Base-by-base conservation (phyloP, 30 jellyfish, hydroid and myxozoan genomes). In the Clytia hemisphaerica region DNA sequence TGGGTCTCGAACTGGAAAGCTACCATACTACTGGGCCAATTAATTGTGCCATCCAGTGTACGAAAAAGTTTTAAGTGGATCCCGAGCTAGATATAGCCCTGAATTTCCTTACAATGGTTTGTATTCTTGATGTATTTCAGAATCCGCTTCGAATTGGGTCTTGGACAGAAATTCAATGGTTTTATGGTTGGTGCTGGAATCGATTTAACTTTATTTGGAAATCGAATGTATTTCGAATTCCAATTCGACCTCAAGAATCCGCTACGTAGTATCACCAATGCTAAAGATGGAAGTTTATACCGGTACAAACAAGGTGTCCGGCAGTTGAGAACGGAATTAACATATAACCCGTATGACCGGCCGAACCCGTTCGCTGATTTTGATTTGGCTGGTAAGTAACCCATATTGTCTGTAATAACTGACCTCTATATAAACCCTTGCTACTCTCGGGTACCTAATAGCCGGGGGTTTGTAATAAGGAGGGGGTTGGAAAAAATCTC, bases 111-210 rank as follows among this genome's bases (percentile, higher is more conserved):
- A n/a, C n/a, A n/a, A n/a, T n/a, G n/a, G n/a, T 40, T 40, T 10
- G 10, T 40, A n/a, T n/a, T n/a, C n/a, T n/a, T n/a, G n/a, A 0
- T 6, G 38, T 36, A 6, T 60, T 78, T 9, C 48, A 88, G 97
- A 15, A 75, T 88, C 22, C 93, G 94, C 15, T 88, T 88, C 53
- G 97, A 88, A 40, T 85, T 88, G 1, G 94, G 97, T 15, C 94
- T 88, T 50, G 97, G 97, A 1, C 90, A 88, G 65, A 67, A 75
- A 45, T 79, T 88, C 49, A 85, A 80, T 33, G 97, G 97, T 1
- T 79, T 88, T 60, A 88, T 88, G 97, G 93, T 88, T 26, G 97
- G 95, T 32, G 97, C 97, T 9, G 97, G 76, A 26, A 88, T 88
- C 46, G 97, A 88, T 38, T 10, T 88, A 77, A 80, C 97, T 4